These are phyloP conservation scores for Parazoanthus atlanticus DNA, from an alignment of 92 coral and sea anemone species.

Conservation along the genomic window DNA sequence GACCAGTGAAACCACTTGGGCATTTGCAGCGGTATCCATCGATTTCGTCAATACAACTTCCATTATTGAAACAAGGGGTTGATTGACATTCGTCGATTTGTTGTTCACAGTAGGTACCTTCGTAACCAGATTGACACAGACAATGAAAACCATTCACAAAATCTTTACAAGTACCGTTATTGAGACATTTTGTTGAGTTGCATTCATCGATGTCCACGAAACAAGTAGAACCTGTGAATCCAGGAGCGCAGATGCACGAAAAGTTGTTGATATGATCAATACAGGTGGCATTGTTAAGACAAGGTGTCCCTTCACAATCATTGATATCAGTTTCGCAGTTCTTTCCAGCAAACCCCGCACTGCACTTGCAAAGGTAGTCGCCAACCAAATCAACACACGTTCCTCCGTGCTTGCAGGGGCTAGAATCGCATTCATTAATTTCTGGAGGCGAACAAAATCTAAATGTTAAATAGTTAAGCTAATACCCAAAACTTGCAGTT, in stretches of 20 bases:
- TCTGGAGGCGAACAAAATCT: background rate
- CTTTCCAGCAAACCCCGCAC: slow-evolving; percentile 3
- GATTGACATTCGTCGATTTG: slow-evolving; percentile 59
- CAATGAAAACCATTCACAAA: slow-evolving; percentile 52
- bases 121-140: slow-evolving; percentile 55
- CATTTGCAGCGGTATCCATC: slow-evolving; percentile 67
- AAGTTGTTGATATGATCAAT: slow-evolving; percentile 8
- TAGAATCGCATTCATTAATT: background rate
- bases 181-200: slow-evolving; percentile 50
- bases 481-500: no score
- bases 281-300: background rate
- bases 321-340: background rate
- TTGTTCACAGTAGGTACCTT: slow-evolving; percentile 53
- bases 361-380: background rate
- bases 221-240: background rate
- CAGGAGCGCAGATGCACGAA: background rate
- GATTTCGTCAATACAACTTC: slow-evolving; percentile 59
- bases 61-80: slow-evolving; percentile 68
- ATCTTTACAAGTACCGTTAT: slow-evolving; percentile 59
- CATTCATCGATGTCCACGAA: slow-evolving; percentile 60
- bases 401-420: background rate
- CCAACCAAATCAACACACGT: slow-evolving; percentile 3
- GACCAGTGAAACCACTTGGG: slow-evolving; percentile 61
- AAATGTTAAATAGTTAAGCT: no score
- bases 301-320: background rate